These are phyloP conservation scores for Irena cyanogastra DNA, from an alignment of 2,113 vertebrate species.

Conservation along the genomic window DNA sequence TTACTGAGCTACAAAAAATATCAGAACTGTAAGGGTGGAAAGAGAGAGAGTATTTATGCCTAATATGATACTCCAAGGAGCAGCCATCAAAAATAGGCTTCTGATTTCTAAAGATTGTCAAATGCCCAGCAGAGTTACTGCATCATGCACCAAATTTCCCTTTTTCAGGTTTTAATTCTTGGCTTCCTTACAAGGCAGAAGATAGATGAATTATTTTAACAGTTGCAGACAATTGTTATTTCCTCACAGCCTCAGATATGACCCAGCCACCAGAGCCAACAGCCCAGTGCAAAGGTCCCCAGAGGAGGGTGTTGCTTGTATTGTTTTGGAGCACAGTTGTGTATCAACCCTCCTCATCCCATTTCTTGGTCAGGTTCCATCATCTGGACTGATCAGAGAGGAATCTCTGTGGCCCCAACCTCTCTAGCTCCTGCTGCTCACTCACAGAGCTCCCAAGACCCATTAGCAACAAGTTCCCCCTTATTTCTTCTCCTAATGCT, in stretches of 20 bases:
- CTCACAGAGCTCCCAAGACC: not conserved
- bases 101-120: not conserved
- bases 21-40: not conserved
- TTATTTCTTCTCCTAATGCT: not conserved
- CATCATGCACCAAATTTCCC: not conserved
- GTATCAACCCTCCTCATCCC: not conserved
- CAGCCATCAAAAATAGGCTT: not conserved
- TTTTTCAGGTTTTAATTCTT: not conserved
- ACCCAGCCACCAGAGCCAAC: not conserved
- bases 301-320: not conserved
- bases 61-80: not conserved
- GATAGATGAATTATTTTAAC: not conserved
- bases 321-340: rapidly evolving
- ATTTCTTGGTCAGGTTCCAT: not conserved
- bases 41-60: not conserved
- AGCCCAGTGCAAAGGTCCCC: not conserved
- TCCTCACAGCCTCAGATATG: not conserved
- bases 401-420: not conserved
- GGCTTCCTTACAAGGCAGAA: not conserved
- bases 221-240: not conserved
- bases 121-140: not conserved
- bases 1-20: not conserved
- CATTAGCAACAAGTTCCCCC: not conserved
- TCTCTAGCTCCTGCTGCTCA: not conserved
- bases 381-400: not conserved